Percentiles rank a stretch among this genome's conserved stretches.
Evolutionary conservation across 1,140 invertebrate species (phyloP).

Genomic region (Portunus trituberculatus): DNA sequence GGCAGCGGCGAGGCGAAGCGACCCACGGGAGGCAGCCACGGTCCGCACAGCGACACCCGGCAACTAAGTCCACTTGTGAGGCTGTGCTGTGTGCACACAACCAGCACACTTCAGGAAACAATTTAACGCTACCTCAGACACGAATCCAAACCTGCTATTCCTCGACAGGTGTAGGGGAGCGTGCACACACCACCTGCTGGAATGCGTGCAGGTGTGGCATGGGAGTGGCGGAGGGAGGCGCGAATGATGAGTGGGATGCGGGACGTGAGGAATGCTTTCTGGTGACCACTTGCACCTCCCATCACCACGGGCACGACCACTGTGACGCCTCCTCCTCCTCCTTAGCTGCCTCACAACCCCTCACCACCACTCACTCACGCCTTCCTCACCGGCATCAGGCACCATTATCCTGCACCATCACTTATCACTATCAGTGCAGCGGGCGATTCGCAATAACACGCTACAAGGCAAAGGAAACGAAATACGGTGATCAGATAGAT

Average conservation of each 20-base stretch:
- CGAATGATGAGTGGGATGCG: neutral
- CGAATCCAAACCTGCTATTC: neutral
- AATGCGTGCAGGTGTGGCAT: too few relatives aligned
- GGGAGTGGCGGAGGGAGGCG: neutral
- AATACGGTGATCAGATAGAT: too few relatives aligned
- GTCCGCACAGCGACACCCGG: neutral
- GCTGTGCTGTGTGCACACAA: neutral
- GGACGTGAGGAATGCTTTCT: neutral
- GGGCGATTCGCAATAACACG: too few relatives aligned
- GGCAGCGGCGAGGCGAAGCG: neutral
- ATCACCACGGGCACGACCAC: neutral
- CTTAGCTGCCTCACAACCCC: too few relatives aligned
- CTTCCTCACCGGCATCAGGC: too few relatives aligned
- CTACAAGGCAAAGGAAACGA: too few relatives aligned
- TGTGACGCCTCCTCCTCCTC: neutral
- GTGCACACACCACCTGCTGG: too few relatives aligned
- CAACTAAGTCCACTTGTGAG: neutral
- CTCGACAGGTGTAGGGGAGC: neutral
- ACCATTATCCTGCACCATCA: too few relatives aligned
- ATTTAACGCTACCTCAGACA: constrained; percentile 6
- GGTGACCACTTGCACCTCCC: constrained; percentile 6
- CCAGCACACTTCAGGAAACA: neutral
- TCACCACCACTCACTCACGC: too few relatives aligned
- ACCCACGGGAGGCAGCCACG: neutral
- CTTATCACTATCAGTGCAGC: too few relatives aligned